These are phyloP conservation scores for Sesamia inferens DNA, from an alignment of 2,888 invertebrate genomes.

Conservation along the genomic window DNA sequence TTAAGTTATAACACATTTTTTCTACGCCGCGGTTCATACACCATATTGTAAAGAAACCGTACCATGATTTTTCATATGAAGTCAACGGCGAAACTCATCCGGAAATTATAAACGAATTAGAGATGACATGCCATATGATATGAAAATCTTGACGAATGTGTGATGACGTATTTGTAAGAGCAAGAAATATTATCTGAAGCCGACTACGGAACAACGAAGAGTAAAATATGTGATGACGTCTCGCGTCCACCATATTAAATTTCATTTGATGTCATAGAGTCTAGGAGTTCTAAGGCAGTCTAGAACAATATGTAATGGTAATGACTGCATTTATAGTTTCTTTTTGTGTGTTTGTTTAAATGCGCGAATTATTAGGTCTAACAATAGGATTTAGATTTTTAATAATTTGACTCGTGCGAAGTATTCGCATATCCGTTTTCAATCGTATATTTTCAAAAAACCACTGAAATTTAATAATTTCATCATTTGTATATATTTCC, in stretches of 20 bases:
- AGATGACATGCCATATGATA: neutral
- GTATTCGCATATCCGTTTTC: too few species aligned
- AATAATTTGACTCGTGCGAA: too few species aligned
- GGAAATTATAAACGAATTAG: neutral
- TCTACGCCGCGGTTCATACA: too few species aligned
- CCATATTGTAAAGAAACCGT: too few species aligned
- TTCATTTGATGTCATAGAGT: constrained; percentile 38
- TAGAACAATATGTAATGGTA: constrained; percentile 3
- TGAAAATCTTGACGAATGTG: neutral
- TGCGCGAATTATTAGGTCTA: too few species aligned
- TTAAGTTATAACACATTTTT: too few species aligned
- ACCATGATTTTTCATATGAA: neutral
- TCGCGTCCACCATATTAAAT: constrained; percentile 32
- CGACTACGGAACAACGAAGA: constrained; percentile 22
- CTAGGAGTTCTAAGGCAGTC: constrained; percentile 13
- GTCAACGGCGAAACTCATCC: too few species aligned
- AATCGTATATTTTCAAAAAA: too few species aligned
- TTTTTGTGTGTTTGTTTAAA: neutral
- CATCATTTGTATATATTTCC: too few species aligned
- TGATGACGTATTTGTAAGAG: constrained; percentile 14
- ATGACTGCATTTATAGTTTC: neutral
- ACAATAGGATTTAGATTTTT: too few species aligned
- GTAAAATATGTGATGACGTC: constrained; percentile 48
- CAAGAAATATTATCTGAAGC: constrained; percentile 31
- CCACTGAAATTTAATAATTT: too few species aligned